Conservation (phyloP, 2,113 vertebrate genomes). For the Columbina picui region DNA sequence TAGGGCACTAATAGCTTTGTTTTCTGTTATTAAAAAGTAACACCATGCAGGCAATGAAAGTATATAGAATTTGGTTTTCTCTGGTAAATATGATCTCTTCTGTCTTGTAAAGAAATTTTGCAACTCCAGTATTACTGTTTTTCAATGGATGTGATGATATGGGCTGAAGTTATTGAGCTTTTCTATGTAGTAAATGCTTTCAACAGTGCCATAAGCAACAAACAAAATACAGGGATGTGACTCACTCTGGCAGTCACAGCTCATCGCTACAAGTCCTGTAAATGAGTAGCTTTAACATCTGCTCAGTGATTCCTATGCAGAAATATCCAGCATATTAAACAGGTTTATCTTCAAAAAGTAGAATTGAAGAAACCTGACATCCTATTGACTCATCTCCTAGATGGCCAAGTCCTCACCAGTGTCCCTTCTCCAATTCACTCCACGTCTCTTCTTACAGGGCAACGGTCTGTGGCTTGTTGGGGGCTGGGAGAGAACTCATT, state of each 20-base stretch:
- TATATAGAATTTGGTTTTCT: neutral
- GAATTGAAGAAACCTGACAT: neutral
- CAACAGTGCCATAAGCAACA: neutral
- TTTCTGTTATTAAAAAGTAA: neutral
- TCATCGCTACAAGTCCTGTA: neutral
- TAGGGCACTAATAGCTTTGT: neutral
- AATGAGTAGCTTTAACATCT: neutral
- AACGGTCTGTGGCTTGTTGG: neutral
- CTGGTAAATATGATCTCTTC: neutral
- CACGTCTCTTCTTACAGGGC: neutral
- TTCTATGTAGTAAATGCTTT: neutral
- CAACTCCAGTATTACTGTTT: neutral
- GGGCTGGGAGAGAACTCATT: neutral
- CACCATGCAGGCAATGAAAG: neutral
- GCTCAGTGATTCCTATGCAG: neutral
- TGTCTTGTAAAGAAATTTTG: neutral
- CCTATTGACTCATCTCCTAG: neutral
- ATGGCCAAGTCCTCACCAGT: neutral
- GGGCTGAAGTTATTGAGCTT: neutral
- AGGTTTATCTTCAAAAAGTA: neutral
- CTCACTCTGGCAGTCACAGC: neutral
- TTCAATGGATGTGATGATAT: neutral
- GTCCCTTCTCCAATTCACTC: neutral
- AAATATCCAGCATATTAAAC: neutral
- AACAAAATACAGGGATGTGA: neutral